A percentile compares a stretch with the other conserved stretches of the same genome.
Evolutionary conservation across 2,888 invertebrate genomes (phyloP).

Genomic region (Macaria notata): DNA sequence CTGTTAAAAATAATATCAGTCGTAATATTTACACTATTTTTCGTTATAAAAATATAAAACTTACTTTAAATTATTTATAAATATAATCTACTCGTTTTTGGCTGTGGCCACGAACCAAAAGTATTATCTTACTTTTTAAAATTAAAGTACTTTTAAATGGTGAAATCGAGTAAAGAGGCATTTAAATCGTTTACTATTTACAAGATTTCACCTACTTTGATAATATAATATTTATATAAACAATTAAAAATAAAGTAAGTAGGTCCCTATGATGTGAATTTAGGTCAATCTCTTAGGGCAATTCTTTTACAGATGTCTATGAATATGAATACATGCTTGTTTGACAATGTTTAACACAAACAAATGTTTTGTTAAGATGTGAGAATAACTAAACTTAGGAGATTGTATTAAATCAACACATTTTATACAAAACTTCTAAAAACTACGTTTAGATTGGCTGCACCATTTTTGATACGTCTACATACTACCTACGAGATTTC

Average conservation of each 20-base stretch:
- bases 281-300: too few relatives aligned
- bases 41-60: slow-evolving; percentile 20
- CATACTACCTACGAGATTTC: not conserved
- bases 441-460: not conserved
- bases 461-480: not conserved
- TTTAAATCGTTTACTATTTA: slow-evolving; percentile 57
- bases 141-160: slow-evolving; percentile 36
- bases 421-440: too few relatives aligned
- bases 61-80: slow-evolving; percentile 10
- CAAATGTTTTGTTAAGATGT: too few relatives aligned
- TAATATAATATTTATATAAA: too few relatives aligned
- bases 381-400: too few relatives aligned
- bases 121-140: not conserved
- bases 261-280: too few relatives aligned
- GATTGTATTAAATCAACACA: too few relatives aligned
- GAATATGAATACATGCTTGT: too few relatives aligned
- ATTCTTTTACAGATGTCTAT: too few relatives aligned
- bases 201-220: slow-evolving; percentile 66
- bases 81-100: slow-evolving; percentile 17
- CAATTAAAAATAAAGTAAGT: too few relatives aligned
- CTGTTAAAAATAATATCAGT: slow-evolving; percentile 34
- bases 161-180: slow-evolving; percentile 75
- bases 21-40: slow-evolving; percentile 35
- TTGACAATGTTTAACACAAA: too few relatives aligned
- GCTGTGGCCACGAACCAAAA: slow-evolving; percentile 31